Evolutionary conservation across 2,888 invertebrate species (phyloP), one percentile per base, ranked within the genome.

Genomic region (Zygogramma bicolorata): DNA sequence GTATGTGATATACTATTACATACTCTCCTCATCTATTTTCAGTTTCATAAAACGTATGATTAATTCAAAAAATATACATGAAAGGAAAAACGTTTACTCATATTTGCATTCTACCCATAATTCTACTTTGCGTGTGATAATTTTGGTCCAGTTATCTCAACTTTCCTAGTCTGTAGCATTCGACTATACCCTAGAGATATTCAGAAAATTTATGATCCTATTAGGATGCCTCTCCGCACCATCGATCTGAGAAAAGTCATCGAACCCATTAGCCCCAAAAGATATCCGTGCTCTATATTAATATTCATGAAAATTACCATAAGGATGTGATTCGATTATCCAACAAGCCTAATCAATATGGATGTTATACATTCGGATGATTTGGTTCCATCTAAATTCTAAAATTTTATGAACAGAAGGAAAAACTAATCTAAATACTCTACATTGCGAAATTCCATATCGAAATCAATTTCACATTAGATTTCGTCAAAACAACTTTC

Each of bases 401-500:
- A 22, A n/a, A 20, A 46, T 53, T 53, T n/a, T 8, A 46, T 29
- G 18, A 13, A 20, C 46, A 29, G 29, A 13, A 27, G 18, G 29
- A 63, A 63, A 27, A 63, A 22, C 34, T 61, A 25, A 61, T 61
- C 40, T 61, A 10, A 61, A 40, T 40, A 61, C 13, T 5, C 27
- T 13, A 61, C 38, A 61, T 34, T 18, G 22, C n/a, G 8, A 34
- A 29, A 63, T 46, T 61, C 49, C 46, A n/a, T 46, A 31, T 63
- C 46, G 29, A 31, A 38, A 25, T 22, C 40, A 29, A 15, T 46
- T 27, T 63, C 27, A 61, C 31, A 10, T 29, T 15, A 46, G 15
- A 29, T 20, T 29, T 63, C 25, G 15, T 18, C 46, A 10, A 29
- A 13, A 49, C 46, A 63, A 63, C 63, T 63, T 63, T 63, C 63